These are phyloP conservation scores for Coendou prehensilis DNA, from an alignment of 2,797 vertebrate genomes.

Conservation along the genomic window DNA sequence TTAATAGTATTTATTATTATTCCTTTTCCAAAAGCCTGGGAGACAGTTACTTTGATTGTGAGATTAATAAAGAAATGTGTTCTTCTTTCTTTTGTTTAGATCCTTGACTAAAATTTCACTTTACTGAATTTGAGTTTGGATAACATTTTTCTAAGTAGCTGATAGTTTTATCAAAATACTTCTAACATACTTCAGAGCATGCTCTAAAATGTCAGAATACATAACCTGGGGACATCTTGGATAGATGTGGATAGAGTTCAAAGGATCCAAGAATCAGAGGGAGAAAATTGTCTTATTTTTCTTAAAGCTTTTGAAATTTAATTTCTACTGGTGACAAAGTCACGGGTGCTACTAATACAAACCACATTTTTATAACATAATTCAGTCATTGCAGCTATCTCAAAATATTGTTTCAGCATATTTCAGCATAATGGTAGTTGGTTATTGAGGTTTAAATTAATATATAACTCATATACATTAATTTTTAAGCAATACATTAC, in stretches of 20 bases:
- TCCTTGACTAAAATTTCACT: neutral
- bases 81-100: neutral
- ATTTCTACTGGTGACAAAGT: neutral
- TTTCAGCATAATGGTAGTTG: neutral
- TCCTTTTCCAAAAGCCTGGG: neutral
- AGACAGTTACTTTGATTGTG: neutral
- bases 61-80: neutral
- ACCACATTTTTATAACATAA: neutral
- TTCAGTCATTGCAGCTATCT: neutral
- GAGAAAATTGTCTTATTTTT: neutral
- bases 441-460: neutral
- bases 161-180: neutral
- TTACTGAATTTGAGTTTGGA: neutral
- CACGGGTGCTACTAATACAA: neutral
- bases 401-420: neutral
- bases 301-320: constrained; percentile 15
- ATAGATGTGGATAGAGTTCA: neutral
- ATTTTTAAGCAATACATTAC: neutral
- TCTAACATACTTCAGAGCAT: neutral
- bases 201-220: neutral
- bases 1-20: neutral
- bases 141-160: constrained; percentile 8
- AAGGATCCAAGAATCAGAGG: neutral
- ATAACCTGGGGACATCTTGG: neutral
- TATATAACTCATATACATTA: neutral